These are phyloP conservation scores for Lamprotornis superbus DNA, from an alignment of 2,113 vertebrate species.

Conservation along the genomic window DNA sequence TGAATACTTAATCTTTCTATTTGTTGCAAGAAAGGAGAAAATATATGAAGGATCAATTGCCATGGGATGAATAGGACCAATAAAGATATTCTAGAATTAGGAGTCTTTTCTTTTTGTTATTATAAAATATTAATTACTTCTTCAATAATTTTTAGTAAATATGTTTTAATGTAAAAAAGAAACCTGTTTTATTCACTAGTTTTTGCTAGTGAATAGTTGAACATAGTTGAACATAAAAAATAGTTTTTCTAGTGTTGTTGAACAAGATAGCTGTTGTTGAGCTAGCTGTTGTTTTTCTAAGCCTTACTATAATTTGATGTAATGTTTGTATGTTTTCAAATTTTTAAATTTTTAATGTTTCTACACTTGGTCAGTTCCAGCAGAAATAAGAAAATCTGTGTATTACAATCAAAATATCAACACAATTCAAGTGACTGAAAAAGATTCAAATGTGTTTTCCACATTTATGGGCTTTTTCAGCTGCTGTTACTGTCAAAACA, in stretches of 20 bases:
- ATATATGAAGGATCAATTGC: background rate
- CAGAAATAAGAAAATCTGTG: background rate
- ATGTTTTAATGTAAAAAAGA: background rate
- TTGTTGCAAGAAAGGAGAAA: background rate
- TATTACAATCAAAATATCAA: background rate
- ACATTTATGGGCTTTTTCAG: background rate
- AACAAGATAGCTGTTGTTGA: no score
- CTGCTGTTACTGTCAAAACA: background rate
- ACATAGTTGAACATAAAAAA: no score
- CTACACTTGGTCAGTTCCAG: background rate
- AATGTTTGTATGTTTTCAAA: background rate
- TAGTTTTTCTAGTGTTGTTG: no score
- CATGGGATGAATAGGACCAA: background rate
- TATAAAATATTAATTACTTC: background rate
- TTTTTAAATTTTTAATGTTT: background rate
- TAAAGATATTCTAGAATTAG: background rate
- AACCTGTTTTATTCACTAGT: background rate
- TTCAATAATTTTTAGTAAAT: background rate
- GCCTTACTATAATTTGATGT: background rate
- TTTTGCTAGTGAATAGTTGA: background rate
- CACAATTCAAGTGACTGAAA: background rate
- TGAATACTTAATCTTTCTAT: background rate
- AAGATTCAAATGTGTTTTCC: background rate
- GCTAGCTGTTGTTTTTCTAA: background rate
- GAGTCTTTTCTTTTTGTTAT: background rate